phyloP scores from a whole-genome alignment of 92 coral and sea anemone genomes.

The Blastomussa wellsi region DNA sequence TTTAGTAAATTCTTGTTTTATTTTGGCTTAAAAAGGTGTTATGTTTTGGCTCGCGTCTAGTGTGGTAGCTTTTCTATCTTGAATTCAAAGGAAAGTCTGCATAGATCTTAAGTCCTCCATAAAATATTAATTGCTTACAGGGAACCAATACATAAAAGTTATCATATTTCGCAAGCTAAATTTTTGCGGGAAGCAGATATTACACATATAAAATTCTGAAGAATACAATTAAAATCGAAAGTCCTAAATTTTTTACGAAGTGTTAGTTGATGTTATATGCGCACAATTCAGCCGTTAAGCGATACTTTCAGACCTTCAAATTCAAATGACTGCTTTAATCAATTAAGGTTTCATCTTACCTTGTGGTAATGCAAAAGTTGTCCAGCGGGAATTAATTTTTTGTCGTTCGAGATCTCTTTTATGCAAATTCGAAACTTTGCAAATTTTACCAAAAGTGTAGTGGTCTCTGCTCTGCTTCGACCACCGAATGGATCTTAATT shows the following conservation, averaged over 20 bases:
- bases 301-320: neutral
- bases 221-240: neutral
- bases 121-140: constrained; percentile 20
- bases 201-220: neutral
- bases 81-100: neutral
- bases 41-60: neutral
- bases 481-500: neutral
- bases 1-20: neutral
- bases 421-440: neutral
- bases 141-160: neutral
- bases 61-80: neutral
- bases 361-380: neutral
- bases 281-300: neutral
- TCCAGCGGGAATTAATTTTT: too few relatives aligned
- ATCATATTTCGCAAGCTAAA: neutral
- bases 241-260: neutral
- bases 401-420: neutral
- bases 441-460: neutral
- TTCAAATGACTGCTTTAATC: neutral
- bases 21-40: neutral
- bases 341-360: constrained; percentile 9
- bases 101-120: neutral
- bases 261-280: neutral
- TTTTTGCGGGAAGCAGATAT: neutral
- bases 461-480: neutral